A percentile compares a stretch with the other conserved stretches of the same genome.
Conservation (phyloP, 2,113 vertebrate genomes). For the Kryptolebias marmoratus region DNA sequence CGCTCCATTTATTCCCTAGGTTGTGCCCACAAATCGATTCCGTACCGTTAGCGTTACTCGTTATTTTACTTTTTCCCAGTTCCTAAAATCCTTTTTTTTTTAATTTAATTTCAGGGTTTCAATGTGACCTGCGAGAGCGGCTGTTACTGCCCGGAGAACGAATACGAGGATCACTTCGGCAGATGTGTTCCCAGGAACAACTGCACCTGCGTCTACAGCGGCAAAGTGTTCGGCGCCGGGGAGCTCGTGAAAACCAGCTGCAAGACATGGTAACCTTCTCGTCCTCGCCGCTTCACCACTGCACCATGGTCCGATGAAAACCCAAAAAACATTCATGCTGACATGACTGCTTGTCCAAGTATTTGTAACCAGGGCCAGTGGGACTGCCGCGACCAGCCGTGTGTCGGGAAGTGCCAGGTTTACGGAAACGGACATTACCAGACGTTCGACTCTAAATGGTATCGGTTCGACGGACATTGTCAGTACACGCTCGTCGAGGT, state of each 20-base stretch:
- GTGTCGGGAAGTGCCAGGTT: slow-evolving; percentile 77
- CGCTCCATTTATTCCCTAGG: too few species aligned
- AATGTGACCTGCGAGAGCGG: slow-evolving; percentile 63
- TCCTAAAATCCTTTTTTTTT: neutral
- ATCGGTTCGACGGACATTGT: slow-evolving; percentile 78
- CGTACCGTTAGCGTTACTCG: too few species aligned
- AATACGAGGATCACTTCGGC: slow-evolving; percentile 75
- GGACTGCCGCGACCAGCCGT: slow-evolving; percentile 65
- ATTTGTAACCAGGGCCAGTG: slow-evolving; percentile 72
- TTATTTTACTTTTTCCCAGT: too few species aligned
- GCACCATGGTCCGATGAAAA: neutral
- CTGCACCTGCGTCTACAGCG: slow-evolving; percentile 77
- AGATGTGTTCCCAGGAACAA: slow-evolving; percentile 66
- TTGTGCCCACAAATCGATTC: too few species aligned
- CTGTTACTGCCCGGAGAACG: slow-evolving; percentile 74
- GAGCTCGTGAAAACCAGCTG: slow-evolving; percentile 64
- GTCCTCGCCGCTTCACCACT: too few species aligned
- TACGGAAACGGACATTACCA: slow-evolving; percentile 82
- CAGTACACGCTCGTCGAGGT: slow-evolving; percentile 80
- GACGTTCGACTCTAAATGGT: slow-evolving; percentile 82
- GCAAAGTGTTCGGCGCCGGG: slow-evolving; percentile 61
- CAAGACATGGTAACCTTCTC: slow-evolving; percentile 68
- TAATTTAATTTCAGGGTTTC: slow-evolving; percentile 40
- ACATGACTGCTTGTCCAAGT: slow-evolving; percentile 39
- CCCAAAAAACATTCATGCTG: neutral